phyloP scores from a whole-genome alignment of 2,888 invertebrate species.

The Cephalotes varians region DNA sequence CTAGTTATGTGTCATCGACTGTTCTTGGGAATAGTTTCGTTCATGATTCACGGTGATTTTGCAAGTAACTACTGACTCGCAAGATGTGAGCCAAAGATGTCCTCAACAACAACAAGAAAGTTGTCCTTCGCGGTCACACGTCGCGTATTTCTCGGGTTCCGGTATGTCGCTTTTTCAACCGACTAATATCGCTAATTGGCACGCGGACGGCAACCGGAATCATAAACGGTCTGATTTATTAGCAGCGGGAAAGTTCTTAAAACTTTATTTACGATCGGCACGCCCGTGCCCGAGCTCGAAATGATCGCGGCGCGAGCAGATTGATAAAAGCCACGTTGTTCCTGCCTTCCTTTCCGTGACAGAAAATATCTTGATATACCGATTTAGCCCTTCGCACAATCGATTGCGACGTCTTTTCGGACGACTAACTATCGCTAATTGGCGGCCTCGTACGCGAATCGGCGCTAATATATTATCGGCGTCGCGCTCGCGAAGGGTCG shows the following conservation, averaged over 20 bases:
- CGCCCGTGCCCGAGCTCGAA: not conserved
- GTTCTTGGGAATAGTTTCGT: not conserved
- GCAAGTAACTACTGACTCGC: too few relatives aligned
- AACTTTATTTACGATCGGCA: not conserved
- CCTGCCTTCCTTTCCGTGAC: not conserved
- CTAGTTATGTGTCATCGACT: not conserved
- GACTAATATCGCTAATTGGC: constrained; percentile 26
- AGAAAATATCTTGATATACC: not conserved
- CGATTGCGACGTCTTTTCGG: constrained; percentile 31
- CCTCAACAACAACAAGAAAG: not conserved
- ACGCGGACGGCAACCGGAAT: not conserved
- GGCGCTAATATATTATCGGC: constrained; percentile 50
- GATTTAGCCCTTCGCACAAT: not conserved
- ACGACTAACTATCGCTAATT: constrained; percentile 52
- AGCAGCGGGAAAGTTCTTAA: not conserved
- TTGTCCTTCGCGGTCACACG: not conserved
- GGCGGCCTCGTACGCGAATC: constrained; percentile 3
- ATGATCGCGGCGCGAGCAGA: not conserved
- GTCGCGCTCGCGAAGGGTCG: constrained; percentile 13
- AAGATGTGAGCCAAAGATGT: not conserved
- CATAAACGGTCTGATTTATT: constrained; percentile 11
- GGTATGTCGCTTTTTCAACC: not conserved
- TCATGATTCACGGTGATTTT: not conserved
- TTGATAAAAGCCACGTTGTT: not conserved
- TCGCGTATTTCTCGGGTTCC: not conserved